Percentiles rank a stretch among this genome's conserved stretches.
phyloP scores from a whole-genome alignment of 2,888 invertebrate species.

The Julus scandinavius region DNA sequence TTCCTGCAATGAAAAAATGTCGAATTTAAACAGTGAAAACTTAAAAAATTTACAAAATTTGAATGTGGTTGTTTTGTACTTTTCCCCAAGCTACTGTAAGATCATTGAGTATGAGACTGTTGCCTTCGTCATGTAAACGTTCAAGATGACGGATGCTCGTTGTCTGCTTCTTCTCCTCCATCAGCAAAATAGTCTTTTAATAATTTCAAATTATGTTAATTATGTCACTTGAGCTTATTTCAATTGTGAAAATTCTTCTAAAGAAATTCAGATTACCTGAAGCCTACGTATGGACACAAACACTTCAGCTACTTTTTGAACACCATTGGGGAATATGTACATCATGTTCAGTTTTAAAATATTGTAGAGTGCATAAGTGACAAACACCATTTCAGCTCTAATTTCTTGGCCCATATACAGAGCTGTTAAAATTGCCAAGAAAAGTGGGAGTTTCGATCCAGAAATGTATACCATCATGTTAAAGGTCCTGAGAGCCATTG shows the following conservation, averaged over 20 bases:
- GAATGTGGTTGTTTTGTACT: neutral
- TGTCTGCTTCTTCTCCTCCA: constrained; percentile 51
- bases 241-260: neutral
- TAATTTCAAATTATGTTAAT: neutral
- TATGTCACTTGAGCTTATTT: neutral
- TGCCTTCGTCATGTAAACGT: neutral
- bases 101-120: neutral
- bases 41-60: no score
- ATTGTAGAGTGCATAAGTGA: constrained; percentile 43
- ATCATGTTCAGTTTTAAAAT: constrained; percentile 47
- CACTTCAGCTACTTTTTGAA: constrained; percentile 49
- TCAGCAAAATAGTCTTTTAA: constrained; percentile 44
- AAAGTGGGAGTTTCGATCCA: constrained; percentile 45
- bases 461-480: constrained; percentile 52
- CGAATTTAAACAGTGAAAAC: no score
- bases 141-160: constrained; percentile 2
- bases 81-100: constrained; percentile 47
- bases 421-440: constrained; percentile 30
- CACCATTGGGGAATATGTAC: constrained; percentile 50
- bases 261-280: constrained; percentile 33
- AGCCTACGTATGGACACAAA: constrained; percentile 40
- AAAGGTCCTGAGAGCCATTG: constrained; percentile 17
- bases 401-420: constrained; percentile 36
- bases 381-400: constrained; percentile 45
- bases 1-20: neutral